Evolutionary conservation across 1,140 invertebrate species (phyloP).

Genomic region (Paraescarpia echinospica): DNA sequence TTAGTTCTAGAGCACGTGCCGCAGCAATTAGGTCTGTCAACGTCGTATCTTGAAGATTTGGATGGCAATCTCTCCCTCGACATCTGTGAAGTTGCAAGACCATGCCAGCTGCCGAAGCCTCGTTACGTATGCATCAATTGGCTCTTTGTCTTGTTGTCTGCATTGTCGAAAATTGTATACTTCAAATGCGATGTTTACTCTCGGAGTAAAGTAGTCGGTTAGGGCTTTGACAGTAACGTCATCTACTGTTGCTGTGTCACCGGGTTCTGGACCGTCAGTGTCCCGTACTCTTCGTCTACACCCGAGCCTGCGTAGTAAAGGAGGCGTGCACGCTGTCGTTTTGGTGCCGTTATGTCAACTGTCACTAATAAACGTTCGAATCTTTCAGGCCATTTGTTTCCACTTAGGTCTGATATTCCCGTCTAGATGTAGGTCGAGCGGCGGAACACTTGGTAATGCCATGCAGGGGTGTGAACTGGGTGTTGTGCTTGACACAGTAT

Average conservation of each 20-base stretch:
- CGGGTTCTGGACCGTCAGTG: conserved; percentile 20
- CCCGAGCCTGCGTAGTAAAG: conserved; percentile 30
- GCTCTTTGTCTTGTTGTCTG: no score
- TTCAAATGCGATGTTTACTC: no score
- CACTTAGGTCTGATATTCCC: conserved; percentile 24
- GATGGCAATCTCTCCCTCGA: no score
- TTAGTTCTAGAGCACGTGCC: no score
- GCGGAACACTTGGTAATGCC: background rate
- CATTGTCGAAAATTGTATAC: no score
- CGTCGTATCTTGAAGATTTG: background rate
- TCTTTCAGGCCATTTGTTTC: conserved; percentile 28
- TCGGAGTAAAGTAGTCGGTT: no score
- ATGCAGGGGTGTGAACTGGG: background rate
- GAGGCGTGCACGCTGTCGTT: conserved; percentile 26
- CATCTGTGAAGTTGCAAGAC: no score
- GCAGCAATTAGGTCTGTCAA: background rate
- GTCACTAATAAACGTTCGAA: no score
- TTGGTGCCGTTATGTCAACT: no score
- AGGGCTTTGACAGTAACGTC: conserved; percentile 9
- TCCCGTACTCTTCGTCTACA: conserved; percentile 29
- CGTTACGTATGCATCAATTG: no score
- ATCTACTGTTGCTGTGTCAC: background rate
- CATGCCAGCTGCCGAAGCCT: no score
- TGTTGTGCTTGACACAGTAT: no score
- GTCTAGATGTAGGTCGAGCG: conserved; percentile 23